phyloP scores from a whole-genome alignment of 2,888 invertebrate genomes.

The Erpobdella octoculata region DNA sequence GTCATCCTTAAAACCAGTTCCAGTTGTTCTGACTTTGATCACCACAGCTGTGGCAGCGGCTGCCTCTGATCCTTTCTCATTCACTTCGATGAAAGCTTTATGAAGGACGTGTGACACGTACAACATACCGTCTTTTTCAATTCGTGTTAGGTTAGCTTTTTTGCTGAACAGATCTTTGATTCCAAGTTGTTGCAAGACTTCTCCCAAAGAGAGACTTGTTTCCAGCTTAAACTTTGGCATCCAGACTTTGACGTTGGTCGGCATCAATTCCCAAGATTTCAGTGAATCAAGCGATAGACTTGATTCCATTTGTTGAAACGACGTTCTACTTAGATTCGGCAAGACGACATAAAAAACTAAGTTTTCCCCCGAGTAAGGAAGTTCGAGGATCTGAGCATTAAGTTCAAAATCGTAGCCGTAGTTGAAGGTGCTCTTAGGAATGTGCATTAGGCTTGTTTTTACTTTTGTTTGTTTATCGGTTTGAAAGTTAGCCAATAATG shows the following conservation, averaged over 20 bases:
- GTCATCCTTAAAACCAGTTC: no score
- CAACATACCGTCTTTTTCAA: constrained; percentile 39
- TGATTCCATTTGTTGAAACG: constrained; percentile 25
- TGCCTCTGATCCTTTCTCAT: constrained; percentile 42
- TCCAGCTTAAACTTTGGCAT: constrained; percentile 38
- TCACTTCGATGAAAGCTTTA: constrained; percentile 46
- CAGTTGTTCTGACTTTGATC: neutral
- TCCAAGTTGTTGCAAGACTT: constrained; percentile 33
- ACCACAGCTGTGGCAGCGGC: constrained; percentile 40
- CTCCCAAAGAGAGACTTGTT: constrained; percentile 31
- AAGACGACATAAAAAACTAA: constrained; percentile 37
- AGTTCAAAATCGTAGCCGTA: neutral
- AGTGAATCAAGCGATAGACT: constrained; percentile 27
- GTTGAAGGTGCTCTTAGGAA: neutral
- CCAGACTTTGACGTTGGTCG: constrained; percentile 29
- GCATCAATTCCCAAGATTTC: neutral
- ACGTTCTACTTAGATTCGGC: constrained; percentile 27
- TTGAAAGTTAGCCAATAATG: constrained; percentile 62
- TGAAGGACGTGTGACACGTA: constrained; percentile 45
- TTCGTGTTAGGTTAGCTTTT: constrained; percentile 45
- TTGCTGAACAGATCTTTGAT: constrained; percentile 37
- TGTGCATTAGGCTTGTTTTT: constrained; percentile 14
- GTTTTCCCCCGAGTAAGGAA: constrained; percentile 58
- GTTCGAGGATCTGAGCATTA: constrained; percentile 55
- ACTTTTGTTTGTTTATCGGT: constrained; percentile 7